Base-by-base conservation (phyloP, 2,797 vertebrate genomes). In the Australoheros facetus region DNA sequence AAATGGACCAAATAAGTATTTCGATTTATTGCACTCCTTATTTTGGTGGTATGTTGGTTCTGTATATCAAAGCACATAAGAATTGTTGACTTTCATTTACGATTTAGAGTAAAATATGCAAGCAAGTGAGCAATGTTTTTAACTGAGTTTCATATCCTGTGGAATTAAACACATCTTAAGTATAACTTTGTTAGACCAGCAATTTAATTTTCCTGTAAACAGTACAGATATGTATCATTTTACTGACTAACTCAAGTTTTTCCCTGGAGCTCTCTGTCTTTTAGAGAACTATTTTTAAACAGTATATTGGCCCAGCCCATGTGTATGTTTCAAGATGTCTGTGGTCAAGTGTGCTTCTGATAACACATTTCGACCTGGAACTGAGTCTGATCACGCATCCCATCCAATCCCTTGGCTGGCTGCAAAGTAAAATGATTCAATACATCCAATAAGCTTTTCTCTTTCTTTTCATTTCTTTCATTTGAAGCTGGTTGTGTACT, bases 401-500 rank as follows among this genome's bases (percentile, higher is more conserved):
- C 75, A 77, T 89, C 86, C 90, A 91, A 91, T 93, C 93, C 88
- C 77, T 85, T 85, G 80, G 79, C 85, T 80, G 75, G 81, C 88
- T 85, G 81, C 88, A 89, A 90, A 93, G 90, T 93, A 89, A 95
- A 95, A 94, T 94, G 91, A 95, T 94, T 95, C 94, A 94, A 95
- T 95, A 90, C 90, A 90, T 92, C 93, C 93, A 94, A 94, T 94
- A 94, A 93, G 93, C 92, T 92, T 94, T 93, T 92, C 90, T 89
- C 91, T 95, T 93, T 93, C 91, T 93, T 94, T 92, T 93, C 90
- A 92, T 94, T 95, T 91, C 90, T 93, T 95, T 91, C 93, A 93
- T 94, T 92, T 88, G 88, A 88, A 81, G 84, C 86, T 77, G 62
- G 87, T 91, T 92, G 92, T 91, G 91, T 86, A 80, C 85, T 75